phyloP scores from a whole-genome alignment of 2,113 vertebrate species.

The Dasyurus viverrinus region DNA sequence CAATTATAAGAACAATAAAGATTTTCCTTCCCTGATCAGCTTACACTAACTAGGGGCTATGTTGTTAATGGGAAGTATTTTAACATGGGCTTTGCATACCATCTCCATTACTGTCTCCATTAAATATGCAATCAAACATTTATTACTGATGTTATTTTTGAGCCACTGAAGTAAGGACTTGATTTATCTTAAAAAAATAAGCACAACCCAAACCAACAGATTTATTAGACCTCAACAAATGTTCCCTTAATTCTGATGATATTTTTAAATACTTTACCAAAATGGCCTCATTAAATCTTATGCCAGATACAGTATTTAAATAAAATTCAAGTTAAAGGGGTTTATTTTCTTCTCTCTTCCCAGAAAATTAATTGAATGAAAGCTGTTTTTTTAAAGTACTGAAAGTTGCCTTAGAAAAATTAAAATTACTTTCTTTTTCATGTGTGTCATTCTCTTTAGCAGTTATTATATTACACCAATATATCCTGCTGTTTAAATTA shows the following conservation, averaged over 20 bases:
- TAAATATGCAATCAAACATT: conserved; percentile 71
- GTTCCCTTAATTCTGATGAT: conserved; percentile 72
- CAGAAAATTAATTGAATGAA: conserved; percentile 76
- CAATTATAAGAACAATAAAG: conserved; percentile 77
- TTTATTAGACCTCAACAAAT: conserved; percentile 76
- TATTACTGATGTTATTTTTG: conserved; percentile 73
- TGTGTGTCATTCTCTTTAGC: background rate
- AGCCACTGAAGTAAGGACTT: conserved; percentile 73
- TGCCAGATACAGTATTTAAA: conserved; percentile 73
- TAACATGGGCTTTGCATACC: conserved; percentile 40
- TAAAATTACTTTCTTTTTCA: background rate
- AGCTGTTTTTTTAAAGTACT: conserved; percentile 57
- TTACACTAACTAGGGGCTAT: conserved; percentile 65
- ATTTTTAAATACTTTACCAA: conserved; percentile 76
- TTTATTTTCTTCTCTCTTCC: conserved; percentile 42
- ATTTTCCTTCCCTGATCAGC: conserved; percentile 45
- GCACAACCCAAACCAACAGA: background rate
- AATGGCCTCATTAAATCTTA: conserved; percentile 73
- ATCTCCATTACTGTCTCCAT: conserved; percentile 67
- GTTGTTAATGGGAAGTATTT: conserved; percentile 63
- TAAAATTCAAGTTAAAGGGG: conserved; percentile 69
- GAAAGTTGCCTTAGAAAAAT: conserved; percentile 1
- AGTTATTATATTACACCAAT: background rate
- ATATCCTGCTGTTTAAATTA: background rate
- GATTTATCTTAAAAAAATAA: conserved; percentile 70